Evolutionary conservation across 2,113 vertebrate genomes (phyloP).

Genomic region (Daboia siamensis): DNA sequence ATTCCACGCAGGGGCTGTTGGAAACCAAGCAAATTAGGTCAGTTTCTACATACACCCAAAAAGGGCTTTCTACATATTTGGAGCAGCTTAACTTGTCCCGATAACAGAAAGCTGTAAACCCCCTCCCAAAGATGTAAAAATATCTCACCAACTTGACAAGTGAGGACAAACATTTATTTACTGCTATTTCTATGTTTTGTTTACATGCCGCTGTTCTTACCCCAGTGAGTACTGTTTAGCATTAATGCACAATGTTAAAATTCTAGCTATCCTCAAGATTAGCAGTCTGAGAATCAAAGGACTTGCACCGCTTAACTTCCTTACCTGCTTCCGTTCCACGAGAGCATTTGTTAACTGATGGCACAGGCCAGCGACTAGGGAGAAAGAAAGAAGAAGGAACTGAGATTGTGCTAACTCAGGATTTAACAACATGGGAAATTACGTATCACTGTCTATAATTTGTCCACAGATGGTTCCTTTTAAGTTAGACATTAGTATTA

Average conservation of each 20-base stretch:
- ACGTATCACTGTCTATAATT: background rate
- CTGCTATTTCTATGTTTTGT: background rate
- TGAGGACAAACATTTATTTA: background rate
- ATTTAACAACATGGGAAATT: background rate
- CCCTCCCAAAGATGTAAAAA: background rate
- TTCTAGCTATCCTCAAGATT: background rate
- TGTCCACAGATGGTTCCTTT: background rate
- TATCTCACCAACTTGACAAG: background rate
- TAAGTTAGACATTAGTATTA: background rate
- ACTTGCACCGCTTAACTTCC: background rate
- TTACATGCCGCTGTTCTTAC: background rate
- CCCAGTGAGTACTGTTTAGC: background rate
- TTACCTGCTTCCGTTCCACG: conserved; percentile 98
- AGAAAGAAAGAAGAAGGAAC: conserved; percentile 40
- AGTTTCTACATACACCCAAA: conserved; percentile 55
- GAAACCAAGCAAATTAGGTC: conserved; percentile 74
- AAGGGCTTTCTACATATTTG: background rate
- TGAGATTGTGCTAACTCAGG: background rate
- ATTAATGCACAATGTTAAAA: no score
- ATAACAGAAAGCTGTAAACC: background rate
- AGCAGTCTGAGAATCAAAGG: background rate
- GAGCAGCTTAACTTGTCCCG: background rate
- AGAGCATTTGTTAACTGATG: conserved; percentile 98
- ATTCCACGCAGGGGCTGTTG: conserved; percentile 94
- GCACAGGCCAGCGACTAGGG: conserved; percentile 95